These are phyloP conservation scores for Gryllus bimaculatus DNA, from an alignment of 1,140 invertebrate genomes.

Conservation along the genomic window DNA sequence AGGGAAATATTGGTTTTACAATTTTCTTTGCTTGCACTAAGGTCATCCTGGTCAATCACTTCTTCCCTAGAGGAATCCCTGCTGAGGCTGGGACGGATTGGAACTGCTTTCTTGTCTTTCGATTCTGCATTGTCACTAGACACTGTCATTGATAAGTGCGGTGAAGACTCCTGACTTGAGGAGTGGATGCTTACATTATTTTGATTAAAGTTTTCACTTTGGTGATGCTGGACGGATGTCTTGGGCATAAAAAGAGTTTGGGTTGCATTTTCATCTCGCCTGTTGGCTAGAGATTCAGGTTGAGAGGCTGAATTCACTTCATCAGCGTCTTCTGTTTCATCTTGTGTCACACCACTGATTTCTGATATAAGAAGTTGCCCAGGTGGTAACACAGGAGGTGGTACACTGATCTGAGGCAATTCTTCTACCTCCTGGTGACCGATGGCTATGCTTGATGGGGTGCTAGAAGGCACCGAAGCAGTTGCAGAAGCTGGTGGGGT, in stretches of 20 bases:
- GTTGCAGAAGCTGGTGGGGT: not conserved
- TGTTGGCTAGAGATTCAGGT: not conserved
- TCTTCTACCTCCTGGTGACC: not conserved
- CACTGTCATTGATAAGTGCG: not conserved
- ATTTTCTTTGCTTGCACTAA: not conserved
- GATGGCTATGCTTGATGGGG: not conserved
- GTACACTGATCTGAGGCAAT: not conserved
- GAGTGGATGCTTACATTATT: not conserved
- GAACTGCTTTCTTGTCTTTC: not conserved
- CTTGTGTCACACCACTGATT: not conserved
- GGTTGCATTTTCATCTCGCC: not conserved
- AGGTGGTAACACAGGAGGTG: not conserved
- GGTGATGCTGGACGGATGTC: not conserved
- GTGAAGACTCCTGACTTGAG: not conserved
- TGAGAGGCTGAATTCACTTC: not conserved
- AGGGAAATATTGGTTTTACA: not conserved
- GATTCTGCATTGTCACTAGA: not conserved
- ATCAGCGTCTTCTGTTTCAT: not conserved
- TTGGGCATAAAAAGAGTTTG: not conserved
- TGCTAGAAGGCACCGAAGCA: not conserved
- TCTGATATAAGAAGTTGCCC: not conserved
- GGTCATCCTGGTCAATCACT: not conserved
- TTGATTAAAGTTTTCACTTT: not conserved
- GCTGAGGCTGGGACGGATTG: conserved; percentile 11
- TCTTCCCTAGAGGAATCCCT: conserved; percentile 13